Percentiles rank a stretch among this genome's conserved stretches.
Conservation (phyloP, 2,888 invertebrate genomes). For the Thyatira batis region DNA sequence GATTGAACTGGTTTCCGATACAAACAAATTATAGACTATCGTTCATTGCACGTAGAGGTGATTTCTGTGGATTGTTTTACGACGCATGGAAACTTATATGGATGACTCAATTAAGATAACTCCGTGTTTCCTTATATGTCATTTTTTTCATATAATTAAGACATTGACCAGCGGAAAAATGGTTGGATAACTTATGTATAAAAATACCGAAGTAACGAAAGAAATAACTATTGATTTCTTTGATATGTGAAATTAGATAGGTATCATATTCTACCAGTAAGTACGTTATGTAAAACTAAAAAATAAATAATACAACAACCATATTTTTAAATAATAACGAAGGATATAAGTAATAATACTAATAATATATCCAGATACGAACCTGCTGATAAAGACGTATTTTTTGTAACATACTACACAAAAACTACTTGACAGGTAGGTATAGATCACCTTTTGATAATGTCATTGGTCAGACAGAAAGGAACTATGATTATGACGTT, state of each 20-base stretch:
- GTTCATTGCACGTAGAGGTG: conserved; percentile 6
- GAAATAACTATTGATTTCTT: no score
- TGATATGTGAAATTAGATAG: no score
- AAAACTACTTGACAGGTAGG: background rate
- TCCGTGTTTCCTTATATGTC: no score
- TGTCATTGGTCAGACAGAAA: background rate
- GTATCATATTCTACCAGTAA: no score
- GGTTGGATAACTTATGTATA: no score
- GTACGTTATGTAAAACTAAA: no score
- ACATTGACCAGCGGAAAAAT: no score
- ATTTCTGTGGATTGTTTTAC: background rate
- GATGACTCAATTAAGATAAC: background rate
- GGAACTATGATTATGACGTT: background rate
- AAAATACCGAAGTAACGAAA: no score
- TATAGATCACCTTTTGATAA: conserved; percentile 1
- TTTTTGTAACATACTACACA: background rate
- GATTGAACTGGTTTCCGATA: conserved; percentile 68
- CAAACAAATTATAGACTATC: conserved; percentile 49
- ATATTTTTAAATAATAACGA: no score
- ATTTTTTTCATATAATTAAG: background rate
- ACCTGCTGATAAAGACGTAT: conserved; percentile 1
- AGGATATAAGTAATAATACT: background rate
- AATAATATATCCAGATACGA: background rate
- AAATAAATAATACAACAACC: no score
- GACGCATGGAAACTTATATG: background rate